Conservation (phyloP, 2,888 invertebrate species). For the Laspeyria flexula region DNA sequence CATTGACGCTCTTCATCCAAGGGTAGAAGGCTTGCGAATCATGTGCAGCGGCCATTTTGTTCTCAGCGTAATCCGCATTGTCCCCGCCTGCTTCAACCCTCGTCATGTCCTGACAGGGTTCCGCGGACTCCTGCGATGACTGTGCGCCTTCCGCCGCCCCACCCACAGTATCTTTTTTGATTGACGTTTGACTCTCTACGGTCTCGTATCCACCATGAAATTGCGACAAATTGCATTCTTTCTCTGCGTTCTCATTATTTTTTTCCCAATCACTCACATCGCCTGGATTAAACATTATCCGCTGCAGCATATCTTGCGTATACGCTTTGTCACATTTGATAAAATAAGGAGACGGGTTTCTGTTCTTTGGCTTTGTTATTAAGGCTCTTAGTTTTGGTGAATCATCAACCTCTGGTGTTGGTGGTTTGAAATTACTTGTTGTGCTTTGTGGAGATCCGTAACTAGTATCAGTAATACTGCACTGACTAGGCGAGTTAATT, state of each 20-base stretch:
- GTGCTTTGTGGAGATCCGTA: slow-evolving; percentile 74
- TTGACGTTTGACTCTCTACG: slow-evolving; percentile 68
- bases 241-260: slow-evolving; percentile 63
- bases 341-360: slow-evolving; percentile 63
- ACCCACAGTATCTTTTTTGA: slow-evolving; percentile 71
- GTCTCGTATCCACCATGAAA: slow-evolving; percentile 77
- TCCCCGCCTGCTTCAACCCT: slow-evolving; percentile 81
- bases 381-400: slow-evolving; percentile 87
- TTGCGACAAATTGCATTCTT: slow-evolving; percentile 77
- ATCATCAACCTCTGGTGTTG: slow-evolving; percentile 68
- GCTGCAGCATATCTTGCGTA: slow-evolving; percentile 62
- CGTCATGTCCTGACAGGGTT: slow-evolving; percentile 77
- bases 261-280: slow-evolving; percentile 69
- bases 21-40: slow-evolving; percentile 80
- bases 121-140: slow-evolving; percentile 69
- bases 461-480: slow-evolving; percentile 68
- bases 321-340: slow-evolving; percentile 62
- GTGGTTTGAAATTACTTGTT: slow-evolving; percentile 63
- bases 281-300: slow-evolving; percentile 60
- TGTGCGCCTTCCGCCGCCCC: slow-evolving; percentile 71
- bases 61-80: slow-evolving; percentile 74
- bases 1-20: slow-evolving; percentile 86
- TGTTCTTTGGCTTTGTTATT: slow-evolving; percentile 70
- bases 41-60: slow-evolving; percentile 76
- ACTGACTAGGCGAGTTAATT: slow-evolving; percentile 71